Percentiles rank a stretch among this genome's conserved stretches.
phyloP scores from a whole-genome alignment of 2,113 vertebrate species.

The Ciconia boyciana region DNA sequence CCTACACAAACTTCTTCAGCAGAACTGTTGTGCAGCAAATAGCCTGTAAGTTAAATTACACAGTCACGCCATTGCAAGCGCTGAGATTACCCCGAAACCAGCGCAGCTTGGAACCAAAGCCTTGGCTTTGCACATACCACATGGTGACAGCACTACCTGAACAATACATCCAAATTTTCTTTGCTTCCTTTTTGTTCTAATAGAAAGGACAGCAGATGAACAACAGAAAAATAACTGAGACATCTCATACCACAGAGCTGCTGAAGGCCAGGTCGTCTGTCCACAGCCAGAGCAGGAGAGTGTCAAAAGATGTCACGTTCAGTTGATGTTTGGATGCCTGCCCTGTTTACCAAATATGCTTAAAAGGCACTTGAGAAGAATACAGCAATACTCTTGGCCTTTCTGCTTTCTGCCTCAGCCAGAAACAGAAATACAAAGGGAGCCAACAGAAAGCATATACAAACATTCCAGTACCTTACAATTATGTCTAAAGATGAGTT shows the following conservation, averaged over 20 bases:
- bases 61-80: neutral
- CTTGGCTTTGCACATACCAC: neutral
- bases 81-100: neutral
- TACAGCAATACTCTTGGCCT: neutral
- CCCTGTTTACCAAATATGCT: neutral
- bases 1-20: neutral
- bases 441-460: neutral
- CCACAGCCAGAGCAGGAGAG: neutral
- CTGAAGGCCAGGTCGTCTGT: neutral
- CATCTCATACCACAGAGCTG: neutral
- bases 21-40: neutral
- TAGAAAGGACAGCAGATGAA: neutral
- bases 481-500: neutral
- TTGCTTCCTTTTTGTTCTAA: neutral
- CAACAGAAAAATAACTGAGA: neutral
- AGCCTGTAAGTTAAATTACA: neutral
- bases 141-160: neutral
- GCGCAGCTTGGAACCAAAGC: fast-evolving
- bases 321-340: neutral
- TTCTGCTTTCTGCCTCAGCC: neutral
- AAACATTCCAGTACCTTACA: neutral
- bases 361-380: neutral
- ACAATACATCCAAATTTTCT: neutral
- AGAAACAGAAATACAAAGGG: neutral
- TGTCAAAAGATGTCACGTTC: neutral